These are phyloP conservation scores for Aspidiotus destructor DNA, from an alignment of 2,888 invertebrate genomes.

Conservation along the genomic window DNA sequence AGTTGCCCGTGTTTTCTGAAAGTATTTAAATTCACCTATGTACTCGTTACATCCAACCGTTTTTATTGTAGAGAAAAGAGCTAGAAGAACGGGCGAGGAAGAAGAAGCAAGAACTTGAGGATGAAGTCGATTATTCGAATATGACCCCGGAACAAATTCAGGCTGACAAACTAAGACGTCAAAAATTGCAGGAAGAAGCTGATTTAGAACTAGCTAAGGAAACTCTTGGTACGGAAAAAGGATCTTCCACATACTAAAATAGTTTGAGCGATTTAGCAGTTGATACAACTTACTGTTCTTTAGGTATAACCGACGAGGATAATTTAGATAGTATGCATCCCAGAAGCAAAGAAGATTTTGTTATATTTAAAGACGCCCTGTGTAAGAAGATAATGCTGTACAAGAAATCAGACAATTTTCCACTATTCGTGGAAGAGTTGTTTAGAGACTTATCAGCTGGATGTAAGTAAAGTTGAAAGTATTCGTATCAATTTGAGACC, in stretches of 20 bases:
- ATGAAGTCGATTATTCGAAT: slow-evolving; percentile 45
- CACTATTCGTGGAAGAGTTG: slow-evolving; percentile 47
- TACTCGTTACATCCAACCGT: not conserved
- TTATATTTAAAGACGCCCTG: slow-evolving; percentile 37
- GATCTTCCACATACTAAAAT: slow-evolving; percentile 1
- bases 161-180: slow-evolving; percentile 64
- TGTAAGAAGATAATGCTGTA: slow-evolving; percentile 37
- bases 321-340: slow-evolving; percentile 34
- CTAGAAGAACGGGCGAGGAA: slow-evolving; percentile 47
- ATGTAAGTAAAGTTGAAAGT: slow-evolving; percentile 51
- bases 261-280: not conserved
- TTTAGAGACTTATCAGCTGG: slow-evolving; percentile 64
- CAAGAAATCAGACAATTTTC: slow-evolving; percentile 37
- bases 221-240: slow-evolving; percentile 36
- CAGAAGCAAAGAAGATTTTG: slow-evolving; percentile 38
- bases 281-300: not conserved
- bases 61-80: slow-evolving; percentile 24
- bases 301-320: slow-evolving; percentile 30
- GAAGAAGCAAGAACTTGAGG: slow-evolving; percentile 41
- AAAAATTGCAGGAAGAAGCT: slow-evolving; percentile 77
- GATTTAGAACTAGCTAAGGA: slow-evolving; percentile 47
- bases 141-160: slow-evolving; percentile 67
- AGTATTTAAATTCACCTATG: not conserved
- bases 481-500: not conserved
- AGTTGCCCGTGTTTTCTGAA: not conserved